Evolutionary conservation across 2,797 vertebrate species (phyloP).

Genomic region (Cyclura pinguis): DNA sequence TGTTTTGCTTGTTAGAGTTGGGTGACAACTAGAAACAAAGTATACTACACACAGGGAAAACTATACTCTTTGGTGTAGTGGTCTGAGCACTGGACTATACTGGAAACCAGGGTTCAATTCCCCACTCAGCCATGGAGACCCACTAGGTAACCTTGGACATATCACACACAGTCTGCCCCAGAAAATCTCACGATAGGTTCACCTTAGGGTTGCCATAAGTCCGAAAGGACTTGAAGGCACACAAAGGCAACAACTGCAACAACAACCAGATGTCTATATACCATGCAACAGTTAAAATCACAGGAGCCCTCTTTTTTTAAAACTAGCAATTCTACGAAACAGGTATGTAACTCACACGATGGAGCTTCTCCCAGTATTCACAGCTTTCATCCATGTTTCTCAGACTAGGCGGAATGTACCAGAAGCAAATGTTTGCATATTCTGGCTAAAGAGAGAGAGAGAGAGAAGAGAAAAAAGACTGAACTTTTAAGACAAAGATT

Average conservation of each 20-base stretch:
- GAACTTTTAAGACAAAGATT: not conserved
- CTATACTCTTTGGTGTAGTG: too few species aligned
- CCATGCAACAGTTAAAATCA: not conserved
- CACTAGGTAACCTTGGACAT: too few species aligned
- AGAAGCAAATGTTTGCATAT: slow-evolving; percentile 89
- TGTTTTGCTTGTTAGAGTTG: not conserved
- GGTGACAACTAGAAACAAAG: not conserved
- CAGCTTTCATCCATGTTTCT: slow-evolving; percentile 80
- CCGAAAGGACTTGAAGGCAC: too few species aligned
- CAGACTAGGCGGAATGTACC: slow-evolving; percentile 88
- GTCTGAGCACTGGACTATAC: too few species aligned
- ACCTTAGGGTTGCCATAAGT: too few species aligned
- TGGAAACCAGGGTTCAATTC: too few species aligned
- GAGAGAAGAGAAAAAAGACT: slow-evolving; percentile 32
- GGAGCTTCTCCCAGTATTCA: slow-evolving; percentile 84
- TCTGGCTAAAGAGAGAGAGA: slow-evolving; percentile 80
- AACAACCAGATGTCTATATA: not conserved
- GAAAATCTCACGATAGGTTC: too few species aligned
- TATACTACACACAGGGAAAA: not conserved
- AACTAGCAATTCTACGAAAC: not conserved
- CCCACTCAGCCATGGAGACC: too few species aligned
- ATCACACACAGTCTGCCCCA: too few species aligned
- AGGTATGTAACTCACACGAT: slow-evolving; percentile 76
- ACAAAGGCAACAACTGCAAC: too few species aligned
- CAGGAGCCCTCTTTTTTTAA: not conserved